Evolutionary conservation across 2,113 vertebrate genomes (phyloP).

Genomic region (Poecilia latipinna): DNA sequence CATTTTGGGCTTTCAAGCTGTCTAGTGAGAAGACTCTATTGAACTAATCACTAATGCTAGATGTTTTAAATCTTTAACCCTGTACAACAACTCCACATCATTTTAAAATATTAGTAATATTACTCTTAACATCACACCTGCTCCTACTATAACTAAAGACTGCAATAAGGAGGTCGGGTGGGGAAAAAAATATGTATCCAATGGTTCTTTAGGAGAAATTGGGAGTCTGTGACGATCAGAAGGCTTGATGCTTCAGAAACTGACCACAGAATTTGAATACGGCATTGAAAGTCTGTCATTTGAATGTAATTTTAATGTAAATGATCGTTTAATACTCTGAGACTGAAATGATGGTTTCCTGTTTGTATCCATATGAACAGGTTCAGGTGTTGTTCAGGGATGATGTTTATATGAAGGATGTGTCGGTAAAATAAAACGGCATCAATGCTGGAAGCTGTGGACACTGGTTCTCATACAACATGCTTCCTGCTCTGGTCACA

Average conservation of each 20-base stretch:
- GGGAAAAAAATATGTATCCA: too few species aligned
- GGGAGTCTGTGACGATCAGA: too few species aligned
- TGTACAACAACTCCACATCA: neutral
- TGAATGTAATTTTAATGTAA: slow-evolving; percentile 17
- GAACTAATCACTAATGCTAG: neutral
- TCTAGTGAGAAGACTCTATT: too few species aligned
- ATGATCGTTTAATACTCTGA: slow-evolving; percentile 50
- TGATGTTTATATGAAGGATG: neutral
- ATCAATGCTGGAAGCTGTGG: slow-evolving; percentile 18
- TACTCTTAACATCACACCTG: too few species aligned
- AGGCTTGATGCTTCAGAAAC: neutral
- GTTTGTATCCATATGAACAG: slow-evolving; percentile 20
- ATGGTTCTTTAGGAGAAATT: too few species aligned
- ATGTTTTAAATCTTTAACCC: neutral
- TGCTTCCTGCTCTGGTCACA: neutral
- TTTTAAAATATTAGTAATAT: too few species aligned
- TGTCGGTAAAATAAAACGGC: neutral
- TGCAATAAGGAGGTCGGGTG: too few species aligned
- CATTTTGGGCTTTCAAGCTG: neutral
- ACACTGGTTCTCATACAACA: neutral
- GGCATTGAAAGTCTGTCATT: slow-evolving; percentile 17
- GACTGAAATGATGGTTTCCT: slow-evolving; percentile 29
- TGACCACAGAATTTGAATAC: neutral
- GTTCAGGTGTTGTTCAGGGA: slow-evolving; percentile 21
- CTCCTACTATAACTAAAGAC: too few species aligned